Conservation (phyloP, 2,113 vertebrate genomes). For the Chloropsis cyanopogon region DNA sequence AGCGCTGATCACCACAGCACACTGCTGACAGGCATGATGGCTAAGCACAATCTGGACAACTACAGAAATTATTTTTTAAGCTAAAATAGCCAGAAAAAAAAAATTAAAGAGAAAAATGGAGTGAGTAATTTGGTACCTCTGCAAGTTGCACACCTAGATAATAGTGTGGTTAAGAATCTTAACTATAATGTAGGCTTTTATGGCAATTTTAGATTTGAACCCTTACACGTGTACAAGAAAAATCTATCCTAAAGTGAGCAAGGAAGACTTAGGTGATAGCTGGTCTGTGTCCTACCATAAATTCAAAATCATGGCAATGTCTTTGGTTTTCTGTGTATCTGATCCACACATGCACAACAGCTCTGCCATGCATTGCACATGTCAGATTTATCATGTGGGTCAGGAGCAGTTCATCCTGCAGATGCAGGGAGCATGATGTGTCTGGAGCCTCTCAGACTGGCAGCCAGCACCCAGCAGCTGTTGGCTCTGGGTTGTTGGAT, state of each 20-base stretch:
- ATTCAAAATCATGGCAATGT: background rate
- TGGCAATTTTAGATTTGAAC: background rate
- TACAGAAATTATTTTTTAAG: background rate
- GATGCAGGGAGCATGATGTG: background rate
- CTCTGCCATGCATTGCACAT: background rate
- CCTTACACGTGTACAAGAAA: fast-evolving
- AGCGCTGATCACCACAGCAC: background rate
- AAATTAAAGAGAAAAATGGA: fast-evolving
- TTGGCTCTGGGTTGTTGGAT: background rate
- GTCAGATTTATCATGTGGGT: background rate
- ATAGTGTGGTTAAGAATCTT: background rate
- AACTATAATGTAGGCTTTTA: background rate
- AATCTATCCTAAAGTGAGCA: background rate
- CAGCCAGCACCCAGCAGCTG: background rate
- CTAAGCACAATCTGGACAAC: background rate
- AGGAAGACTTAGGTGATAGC: background rate
- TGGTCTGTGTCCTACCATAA: background rate
- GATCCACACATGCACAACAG: fast-evolving
- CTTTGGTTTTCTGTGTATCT: background rate
- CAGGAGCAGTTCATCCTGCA: background rate
- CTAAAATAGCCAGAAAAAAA: background rate
- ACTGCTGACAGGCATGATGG: background rate
- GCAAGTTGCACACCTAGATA: background rate
- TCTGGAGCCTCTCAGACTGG: background rate
- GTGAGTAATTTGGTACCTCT: background rate